Percentiles rank a stretch among this genome's conserved stretches.
Evolutionary conservation across 2,113 vertebrate species (phyloP).

Genomic region (Megaceryle torquata): DNA sequence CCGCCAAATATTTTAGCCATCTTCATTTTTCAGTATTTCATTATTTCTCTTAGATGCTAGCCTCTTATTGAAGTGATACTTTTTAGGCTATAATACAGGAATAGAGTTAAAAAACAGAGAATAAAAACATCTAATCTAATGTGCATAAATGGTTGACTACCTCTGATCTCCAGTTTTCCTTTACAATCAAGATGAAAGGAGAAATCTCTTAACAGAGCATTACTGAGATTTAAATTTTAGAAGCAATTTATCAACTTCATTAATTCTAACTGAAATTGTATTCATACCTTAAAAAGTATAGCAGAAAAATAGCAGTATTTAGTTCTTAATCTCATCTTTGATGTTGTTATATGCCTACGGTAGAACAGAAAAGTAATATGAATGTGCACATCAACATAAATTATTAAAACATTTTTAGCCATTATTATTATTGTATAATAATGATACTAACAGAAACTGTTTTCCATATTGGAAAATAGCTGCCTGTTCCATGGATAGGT

Average conservation of each 20-base stretch:
- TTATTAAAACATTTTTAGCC: not conserved
- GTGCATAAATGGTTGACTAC: not conserved
- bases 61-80: constrained; percentile 36
- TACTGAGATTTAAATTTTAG: not conserved
- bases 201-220: not conserved
- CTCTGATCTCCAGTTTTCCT: not conserved
- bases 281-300: constrained; percentile 90
- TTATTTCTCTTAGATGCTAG: not conserved
- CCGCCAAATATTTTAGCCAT: constrained; percentile 5
- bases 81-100: not conserved
- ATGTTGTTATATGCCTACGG: constrained; percentile 80
- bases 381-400: not conserved
- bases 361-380: not conserved
- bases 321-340: constrained; percentile 77
- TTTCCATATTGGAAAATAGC: not conserved
- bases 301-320: constrained; percentile 87
- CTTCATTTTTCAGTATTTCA: not conserved
- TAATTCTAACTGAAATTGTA: not conserved
- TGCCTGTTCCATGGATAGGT: not conserved
- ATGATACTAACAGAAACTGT: not conserved
- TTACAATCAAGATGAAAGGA: not conserved
- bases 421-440: not conserved
- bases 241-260: not conserved
- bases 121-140: not conserved
- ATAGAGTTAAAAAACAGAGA: not conserved